phyloP scores from a whole-genome alignment of 2,113 vertebrate genomes.

The Parotia lawesii region DNA sequence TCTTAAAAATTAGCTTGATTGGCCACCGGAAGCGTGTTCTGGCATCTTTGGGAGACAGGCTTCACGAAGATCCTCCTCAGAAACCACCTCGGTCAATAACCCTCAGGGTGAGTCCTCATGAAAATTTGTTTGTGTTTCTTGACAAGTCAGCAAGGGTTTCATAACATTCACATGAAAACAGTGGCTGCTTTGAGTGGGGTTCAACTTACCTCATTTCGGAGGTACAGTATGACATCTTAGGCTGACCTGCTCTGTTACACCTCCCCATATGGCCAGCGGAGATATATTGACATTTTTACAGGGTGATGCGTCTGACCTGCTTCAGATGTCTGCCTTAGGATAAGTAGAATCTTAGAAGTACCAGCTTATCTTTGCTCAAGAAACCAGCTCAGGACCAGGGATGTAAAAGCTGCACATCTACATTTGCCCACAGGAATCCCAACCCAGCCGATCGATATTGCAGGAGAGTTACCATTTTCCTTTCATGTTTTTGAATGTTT shows the following conservation, averaged over 20 bases:
- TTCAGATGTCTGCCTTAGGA: not conserved
- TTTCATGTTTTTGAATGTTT: not conserved
- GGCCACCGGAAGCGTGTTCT: conserved; percentile 95
- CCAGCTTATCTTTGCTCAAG: not conserved
- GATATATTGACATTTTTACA: not conserved
- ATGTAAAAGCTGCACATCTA: not conserved
- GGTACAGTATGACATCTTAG: not conserved
- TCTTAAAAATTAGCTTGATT: conserved; percentile 93
- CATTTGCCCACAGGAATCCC: not conserved
- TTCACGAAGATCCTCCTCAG: conserved; percentile 94
- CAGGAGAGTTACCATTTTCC: not conserved
- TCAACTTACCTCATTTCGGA: not conserved
- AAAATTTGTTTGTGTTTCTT: not conserved
- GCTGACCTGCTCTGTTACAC: not conserved
- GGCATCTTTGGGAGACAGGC: conserved; percentile 91
- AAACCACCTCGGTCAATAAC: conserved; percentile 95
- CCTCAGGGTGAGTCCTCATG: conserved; percentile 81
- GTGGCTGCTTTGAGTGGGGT: not conserved
- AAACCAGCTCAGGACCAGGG: not conserved
- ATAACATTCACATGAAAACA: not conserved
- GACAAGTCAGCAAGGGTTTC: not conserved
- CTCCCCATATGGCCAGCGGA: fast-evolving
- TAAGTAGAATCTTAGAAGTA: not conserved
- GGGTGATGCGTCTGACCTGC: not conserved
- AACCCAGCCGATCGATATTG: fast-evolving